Conservation (phyloP, 2,113 vertebrate species). For the Albula glossodonta region DNA sequence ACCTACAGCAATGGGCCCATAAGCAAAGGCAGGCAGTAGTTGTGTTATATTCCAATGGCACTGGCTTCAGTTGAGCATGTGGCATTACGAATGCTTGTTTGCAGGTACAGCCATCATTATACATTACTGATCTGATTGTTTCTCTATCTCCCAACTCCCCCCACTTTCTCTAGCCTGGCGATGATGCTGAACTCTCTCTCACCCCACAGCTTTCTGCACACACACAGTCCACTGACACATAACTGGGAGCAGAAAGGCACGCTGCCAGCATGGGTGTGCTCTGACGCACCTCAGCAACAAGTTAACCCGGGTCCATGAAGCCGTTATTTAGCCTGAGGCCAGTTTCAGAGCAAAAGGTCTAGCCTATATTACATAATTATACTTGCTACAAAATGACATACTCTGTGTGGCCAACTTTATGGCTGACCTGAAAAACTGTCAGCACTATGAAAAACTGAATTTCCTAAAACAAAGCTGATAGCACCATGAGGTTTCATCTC, state of each 20-base stretch:
- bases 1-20: neutral
- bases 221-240: conserved; percentile 49
- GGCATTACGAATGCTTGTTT: neutral
- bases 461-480: too few relatives aligned
- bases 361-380: neutral
- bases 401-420: neutral
- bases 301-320: neutral
- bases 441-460: too few relatives aligned
- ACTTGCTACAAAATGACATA: neutral
- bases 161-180: neutral
- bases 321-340: neutral
- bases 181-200: neutral
- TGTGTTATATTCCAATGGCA: neutral
- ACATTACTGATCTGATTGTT: neutral
- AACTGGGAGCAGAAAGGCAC: conserved; percentile 29
- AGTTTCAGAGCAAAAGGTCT: neutral
- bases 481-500: too few relatives aligned
- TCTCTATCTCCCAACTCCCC: too few relatives aligned
- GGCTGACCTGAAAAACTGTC: too few relatives aligned
- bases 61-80: neutral
- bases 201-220: neutral
- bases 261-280: neutral
- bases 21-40: neutral
- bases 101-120: neutral
- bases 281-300: neutral